These are phyloP conservation scores for Paracanthobrama guichenoti DNA, from an alignment of 2,113 vertebrate species.

Conservation along the genomic window DNA sequence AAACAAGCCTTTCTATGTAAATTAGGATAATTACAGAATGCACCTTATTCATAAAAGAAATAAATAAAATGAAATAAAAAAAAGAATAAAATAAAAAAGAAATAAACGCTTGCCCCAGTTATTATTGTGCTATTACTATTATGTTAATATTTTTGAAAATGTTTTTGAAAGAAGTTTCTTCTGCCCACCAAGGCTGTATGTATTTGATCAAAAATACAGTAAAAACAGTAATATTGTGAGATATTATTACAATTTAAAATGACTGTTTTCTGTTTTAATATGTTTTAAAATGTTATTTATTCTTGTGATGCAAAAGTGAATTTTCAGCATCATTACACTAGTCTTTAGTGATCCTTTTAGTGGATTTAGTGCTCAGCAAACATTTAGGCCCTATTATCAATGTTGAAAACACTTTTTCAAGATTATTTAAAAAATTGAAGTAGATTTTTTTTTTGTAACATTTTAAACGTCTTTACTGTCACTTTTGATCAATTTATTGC, in stretches of 20 bases:
- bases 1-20: not conserved
- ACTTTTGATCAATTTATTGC: not conserved
- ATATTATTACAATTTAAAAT: not conserved
- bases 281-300: too few species aligned
- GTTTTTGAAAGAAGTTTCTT: too few species aligned
- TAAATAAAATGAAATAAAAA: too few species aligned
- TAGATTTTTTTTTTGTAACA: too few species aligned
- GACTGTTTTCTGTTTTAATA: too few species aligned
- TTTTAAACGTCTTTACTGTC: too few species aligned
- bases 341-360: not conserved
- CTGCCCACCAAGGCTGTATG: not conserved
- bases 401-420: not conserved
- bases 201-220: not conserved
- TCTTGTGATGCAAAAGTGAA: too few species aligned
- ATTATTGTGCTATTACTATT: not conserved
- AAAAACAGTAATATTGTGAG: not conserved
- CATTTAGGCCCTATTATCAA: not conserved
- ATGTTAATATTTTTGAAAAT: too few species aligned
- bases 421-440: too few species aligned
- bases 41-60: not conserved
- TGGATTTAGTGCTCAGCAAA: not conserved
- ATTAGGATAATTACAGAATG: not conserved
- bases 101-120: too few species aligned
- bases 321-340: too few species aligned
- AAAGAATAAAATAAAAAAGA: too few species aligned